Percentiles rank a stretch among this genome's conserved stretches.
Conservation (phyloP, 2,113 vertebrate species). For the Laticauda colubrina region DNA sequence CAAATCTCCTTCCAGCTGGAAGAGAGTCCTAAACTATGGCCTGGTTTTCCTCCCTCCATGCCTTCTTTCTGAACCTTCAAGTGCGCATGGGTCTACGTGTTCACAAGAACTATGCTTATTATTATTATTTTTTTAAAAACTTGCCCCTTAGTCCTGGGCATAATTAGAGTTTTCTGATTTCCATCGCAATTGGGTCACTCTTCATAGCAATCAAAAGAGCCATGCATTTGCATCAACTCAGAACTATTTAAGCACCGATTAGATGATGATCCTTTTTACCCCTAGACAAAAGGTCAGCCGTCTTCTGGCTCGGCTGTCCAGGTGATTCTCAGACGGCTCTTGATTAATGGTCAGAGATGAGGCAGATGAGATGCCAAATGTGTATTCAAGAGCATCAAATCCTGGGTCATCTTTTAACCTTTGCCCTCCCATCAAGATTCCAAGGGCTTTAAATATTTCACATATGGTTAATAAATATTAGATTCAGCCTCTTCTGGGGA, state of each 20-base stretch:
- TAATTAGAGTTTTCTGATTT: conserved; percentile 66
- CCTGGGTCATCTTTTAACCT: conserved; percentile 67
- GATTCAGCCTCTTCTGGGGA: conserved; percentile 55
- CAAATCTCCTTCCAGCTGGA: background rate
- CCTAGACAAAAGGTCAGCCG: conserved; percentile 45
- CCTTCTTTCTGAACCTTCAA: background rate
- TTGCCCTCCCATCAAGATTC: conserved; percentile 69
- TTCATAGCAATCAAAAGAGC: conserved; percentile 57
- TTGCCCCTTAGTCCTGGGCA: conserved; percentile 40
- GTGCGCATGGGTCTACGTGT: background rate
- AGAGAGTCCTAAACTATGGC: background rate
- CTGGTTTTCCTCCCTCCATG: background rate
- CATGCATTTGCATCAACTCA: conserved; percentile 48
- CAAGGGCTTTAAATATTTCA: conserved; percentile 65
- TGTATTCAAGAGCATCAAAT: conserved; percentile 67
- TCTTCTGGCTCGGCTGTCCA: conserved; percentile 44
- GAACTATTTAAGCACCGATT: conserved; percentile 49
- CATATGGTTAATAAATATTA: conserved; percentile 71
- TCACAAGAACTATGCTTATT: background rate
- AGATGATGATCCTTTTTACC: conserved; percentile 25
- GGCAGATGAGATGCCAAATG: conserved; percentile 62
- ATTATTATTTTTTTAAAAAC: background rate
- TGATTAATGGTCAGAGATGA: conserved; percentile 43
- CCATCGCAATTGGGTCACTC: conserved; percentile 56
- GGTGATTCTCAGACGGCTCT: conserved; percentile 33